phyloP scores from a whole-genome alignment of 2,888 invertebrate species.

The Antheraea yamamai region DNA sequence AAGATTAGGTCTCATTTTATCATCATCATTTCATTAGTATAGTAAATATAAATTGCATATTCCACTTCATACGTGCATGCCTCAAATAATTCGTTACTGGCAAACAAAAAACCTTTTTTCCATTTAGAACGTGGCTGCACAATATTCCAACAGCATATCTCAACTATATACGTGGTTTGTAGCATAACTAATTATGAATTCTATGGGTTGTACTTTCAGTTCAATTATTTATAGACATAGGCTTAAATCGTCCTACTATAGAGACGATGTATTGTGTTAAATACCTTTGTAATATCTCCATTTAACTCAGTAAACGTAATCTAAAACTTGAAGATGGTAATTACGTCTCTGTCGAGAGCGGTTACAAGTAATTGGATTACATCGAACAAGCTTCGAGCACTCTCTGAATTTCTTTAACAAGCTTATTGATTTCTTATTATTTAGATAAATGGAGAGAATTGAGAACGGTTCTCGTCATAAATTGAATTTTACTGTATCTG shows the following conservation, averaged over 20 bases:
- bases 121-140: too few species aligned
- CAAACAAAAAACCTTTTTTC: too few species aligned
- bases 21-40: too few species aligned
- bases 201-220: background rate
- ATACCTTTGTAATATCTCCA: background rate
- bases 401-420: constrained; percentile 35
- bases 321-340: constrained; percentile 18
- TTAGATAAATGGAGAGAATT: background rate
- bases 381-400: constrained; percentile 36
- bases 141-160: too few species aligned
- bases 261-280: background rate
- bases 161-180: too few species aligned
- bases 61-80: too few species aligned
- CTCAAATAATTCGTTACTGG: too few species aligned
- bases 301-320: constrained; percentile 9
- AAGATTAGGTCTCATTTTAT: too few species aligned
- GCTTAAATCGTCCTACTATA: background rate
- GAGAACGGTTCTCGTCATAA: background rate
- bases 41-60: too few species aligned
- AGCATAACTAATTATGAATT: background rate
- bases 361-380: constrained; percentile 42
- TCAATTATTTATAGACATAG: background rate
- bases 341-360: constrained; percentile 29
- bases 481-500: background rate
- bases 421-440: constrained; percentile 32